Base-by-base conservation (phyloP, 2,888 invertebrate genomes). In the Catonia carolina region DNA sequence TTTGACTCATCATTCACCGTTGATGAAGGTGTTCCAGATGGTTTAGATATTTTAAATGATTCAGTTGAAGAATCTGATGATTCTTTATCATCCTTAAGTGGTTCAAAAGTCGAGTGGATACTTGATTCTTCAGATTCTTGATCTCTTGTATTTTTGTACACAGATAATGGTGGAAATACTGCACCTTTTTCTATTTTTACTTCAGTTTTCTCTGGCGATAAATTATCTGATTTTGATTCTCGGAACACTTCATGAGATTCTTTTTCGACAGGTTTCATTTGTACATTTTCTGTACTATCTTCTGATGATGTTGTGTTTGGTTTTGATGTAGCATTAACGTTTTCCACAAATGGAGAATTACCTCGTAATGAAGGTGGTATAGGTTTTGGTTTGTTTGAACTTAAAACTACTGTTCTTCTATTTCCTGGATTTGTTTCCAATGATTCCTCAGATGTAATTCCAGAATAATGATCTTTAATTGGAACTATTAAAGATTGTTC, bases 301-400 rank as follows among this genome's bases (percentile, higher is more conserved):
- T 60, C 39, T 17, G 36, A 14, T 23, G 45, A 45, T 7, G 14
- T 45, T 4, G 7, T 18, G 3, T 57, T 51, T 1, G 53, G 41
- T 23, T 58, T 58, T 20, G 45, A 47, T 7, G 48, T 18, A 14
- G 15, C 12, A 7, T 17, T 35, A 8, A 23, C 18, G 7, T 48
- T n/a, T 10, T 58, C 64, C 2, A 63, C 45, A 45, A 64, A 64
- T 12, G 64, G 64, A 8, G 64, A 63, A 51, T 64, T 62, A 1
- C 64, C 64, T 57, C 59, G 59, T 4, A 64, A 45, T 5, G 64
- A 64, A 7, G 64, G 64, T 6, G 64, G 64, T 17, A 64, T 60
- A 1, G 64, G 64, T 41, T 64, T 64, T 27, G 27, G 27, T 27
- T 27, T 27, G 27, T 27, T 27, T 8, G 64, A 63, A n/a, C 58